These are phyloP conservation scores for Drepana arcuata DNA, from an alignment of 1,140 invertebrate species.

Conservation along the genomic window DNA sequence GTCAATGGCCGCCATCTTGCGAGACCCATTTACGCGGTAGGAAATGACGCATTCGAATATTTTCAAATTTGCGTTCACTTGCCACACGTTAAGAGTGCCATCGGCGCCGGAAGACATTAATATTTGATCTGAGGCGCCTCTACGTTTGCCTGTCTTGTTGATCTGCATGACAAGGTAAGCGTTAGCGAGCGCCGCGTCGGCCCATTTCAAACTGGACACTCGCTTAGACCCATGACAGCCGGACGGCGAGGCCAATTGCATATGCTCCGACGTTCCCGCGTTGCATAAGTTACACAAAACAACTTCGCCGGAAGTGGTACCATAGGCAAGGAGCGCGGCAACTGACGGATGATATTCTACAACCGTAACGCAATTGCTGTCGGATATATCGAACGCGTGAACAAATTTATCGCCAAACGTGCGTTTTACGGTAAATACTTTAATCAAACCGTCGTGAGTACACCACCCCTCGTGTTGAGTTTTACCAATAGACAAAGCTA, in stretches of 20 bases:
- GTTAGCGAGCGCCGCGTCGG: conserved; percentile 36
- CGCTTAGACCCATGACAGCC: conserved; percentile 37
- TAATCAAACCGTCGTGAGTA: conserved; percentile 37
- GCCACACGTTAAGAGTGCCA: conserved; percentile 46
- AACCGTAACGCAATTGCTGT: conserved; percentile 46
- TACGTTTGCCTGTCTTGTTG: conserved; percentile 35
- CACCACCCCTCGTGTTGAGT: conserved; percentile 48
- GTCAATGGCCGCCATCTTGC: conserved; percentile 20
- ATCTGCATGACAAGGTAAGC: conserved; percentile 39
- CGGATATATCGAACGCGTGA: conserved; percentile 34
- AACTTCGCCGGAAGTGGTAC: conserved; percentile 43
- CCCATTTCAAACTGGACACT: conserved; percentile 39
- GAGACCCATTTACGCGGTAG: conserved; percentile 32
- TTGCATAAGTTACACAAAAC: conserved; percentile 42
- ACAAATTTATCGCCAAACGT: conserved; percentile 36
- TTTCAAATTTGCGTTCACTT: conserved; percentile 32
- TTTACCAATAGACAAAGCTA: conserved; percentile 42
- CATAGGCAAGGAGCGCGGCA: conserved; percentile 46
- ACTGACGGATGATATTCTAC: conserved; percentile 47
- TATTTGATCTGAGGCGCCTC: conserved; percentile 44
- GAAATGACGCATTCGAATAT: conserved; percentile 39
- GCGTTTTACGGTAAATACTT: conserved; percentile 36
- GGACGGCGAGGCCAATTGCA: conserved; percentile 32
- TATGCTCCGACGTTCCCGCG: conserved; percentile 21
- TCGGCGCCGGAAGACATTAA: conserved; percentile 41